phyloP scores from a whole-genome alignment of 1,140 invertebrate species.

The Rhizoglyphus robini region DNA sequence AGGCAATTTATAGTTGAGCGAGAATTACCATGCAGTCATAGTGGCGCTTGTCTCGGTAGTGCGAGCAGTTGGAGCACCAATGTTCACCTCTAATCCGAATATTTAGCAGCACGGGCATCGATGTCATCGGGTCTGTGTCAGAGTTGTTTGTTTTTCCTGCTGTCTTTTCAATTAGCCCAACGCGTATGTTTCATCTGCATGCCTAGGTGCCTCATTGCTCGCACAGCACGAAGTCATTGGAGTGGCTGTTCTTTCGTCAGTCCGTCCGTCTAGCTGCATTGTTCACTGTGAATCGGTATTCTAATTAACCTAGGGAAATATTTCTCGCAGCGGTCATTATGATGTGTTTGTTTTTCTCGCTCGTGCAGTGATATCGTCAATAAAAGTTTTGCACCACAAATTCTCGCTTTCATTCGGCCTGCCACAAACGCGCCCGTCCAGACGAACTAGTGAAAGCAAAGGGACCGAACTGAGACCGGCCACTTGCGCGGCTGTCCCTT shows the following conservation, averaged over 20 bases:
- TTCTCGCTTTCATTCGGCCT: not conserved
- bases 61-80: no score
- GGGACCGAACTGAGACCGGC: not conserved
- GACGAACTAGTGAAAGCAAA: not conserved
- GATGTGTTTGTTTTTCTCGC: conserved; percentile 7
- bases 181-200: not conserved
- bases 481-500: not conserved
- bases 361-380: not conserved
- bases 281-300: not conserved
- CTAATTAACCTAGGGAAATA: conserved; percentile 3
- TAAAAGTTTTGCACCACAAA: not conserved
- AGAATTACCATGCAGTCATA: no score
- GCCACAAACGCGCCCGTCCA: not conserved
- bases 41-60: no score
- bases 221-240: conserved; percentile 4
- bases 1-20: no score
- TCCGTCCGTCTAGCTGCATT: not conserved
- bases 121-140: conserved; percentile 3
- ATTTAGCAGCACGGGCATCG: no score
- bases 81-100: no score
- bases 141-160: conserved; percentile 10
- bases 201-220: conserved; percentile 6
- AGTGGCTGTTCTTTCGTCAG: not conserved
- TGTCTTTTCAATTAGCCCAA: conserved; percentile 12
- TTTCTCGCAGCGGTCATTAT: conserved; percentile 1